Evolutionary conservation across 1,140 invertebrate genomes (phyloP).

Genomic region (Scaptomyza montana): DNA sequence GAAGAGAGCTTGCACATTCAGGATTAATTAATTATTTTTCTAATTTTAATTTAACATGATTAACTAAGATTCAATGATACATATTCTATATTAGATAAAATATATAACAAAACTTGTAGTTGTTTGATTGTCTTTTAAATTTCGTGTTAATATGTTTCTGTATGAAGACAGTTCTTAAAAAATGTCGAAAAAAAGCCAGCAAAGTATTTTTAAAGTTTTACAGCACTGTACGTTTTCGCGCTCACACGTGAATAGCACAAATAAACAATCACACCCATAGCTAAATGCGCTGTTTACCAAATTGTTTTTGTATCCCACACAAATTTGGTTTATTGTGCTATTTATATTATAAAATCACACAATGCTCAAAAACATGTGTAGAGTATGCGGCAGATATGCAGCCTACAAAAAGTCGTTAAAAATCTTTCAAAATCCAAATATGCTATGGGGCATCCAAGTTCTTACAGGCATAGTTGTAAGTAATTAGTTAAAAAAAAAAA

Average conservation of each 20-base stretch:
- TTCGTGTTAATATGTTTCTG: background rate
- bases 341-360: constrained; percentile 8
- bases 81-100: constrained; percentile 33
- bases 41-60: background rate
- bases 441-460: constrained; percentile 49
- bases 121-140: background rate
- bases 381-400: constrained; percentile 47
- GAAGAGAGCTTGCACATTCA: constrained; percentile 68
- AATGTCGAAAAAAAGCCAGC: no score
- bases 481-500: background rate
- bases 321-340: background rate
- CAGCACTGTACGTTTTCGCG: constrained; percentile 18
- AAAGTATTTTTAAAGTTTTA: background rate
- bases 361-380: constrained; percentile 51
- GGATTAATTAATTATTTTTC: constrained; percentile 26
- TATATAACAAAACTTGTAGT: background rate
- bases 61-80: constrained; percentile 24
- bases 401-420: constrained; percentile 38
- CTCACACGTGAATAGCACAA: constrained; percentile 22
- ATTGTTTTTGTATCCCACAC: background rate
- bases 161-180: no score
- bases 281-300: constrained; percentile 18
- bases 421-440: constrained; percentile 46
- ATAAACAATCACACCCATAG: constrained; percentile 19
- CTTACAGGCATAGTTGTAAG: constrained; percentile 50